Base-by-base conservation (phyloP, 2,797 vertebrate species). In the Ataeniobius toweri region DNA sequence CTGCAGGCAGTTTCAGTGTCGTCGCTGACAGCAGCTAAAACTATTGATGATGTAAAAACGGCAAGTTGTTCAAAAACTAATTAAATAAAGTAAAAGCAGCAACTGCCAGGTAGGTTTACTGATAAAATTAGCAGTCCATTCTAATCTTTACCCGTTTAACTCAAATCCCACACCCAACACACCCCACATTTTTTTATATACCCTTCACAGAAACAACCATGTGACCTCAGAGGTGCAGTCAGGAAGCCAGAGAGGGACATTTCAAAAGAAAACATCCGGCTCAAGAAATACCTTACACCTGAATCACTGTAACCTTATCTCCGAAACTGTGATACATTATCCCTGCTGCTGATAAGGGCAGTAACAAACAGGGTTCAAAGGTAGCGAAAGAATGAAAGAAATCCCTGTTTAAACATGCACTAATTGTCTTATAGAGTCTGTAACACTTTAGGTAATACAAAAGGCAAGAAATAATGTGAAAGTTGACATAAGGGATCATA, bases 231-330 rank as follows among this genome's bases (percentile, higher is more conserved):
- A 50, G 75, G 1, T 20, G 75, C 12, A 12, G 10, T 77, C 24
- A 71, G 63, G 0, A 63, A 69, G 73, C 74, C 71, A 63, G 55
- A 24, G 46, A 71, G 24, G 28, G 46, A 20, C 56, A 26, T 44
- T 22, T 0, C 6, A 12, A 4, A 41, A 68, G 51, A 18, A 73
- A 84, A 88, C 76, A 76, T 28, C 83, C 59, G 46, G 58, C 26
- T 10, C 5, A n/a, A 9, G 44, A 74, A 75, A 73, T 51, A n/a
- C 44, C 48, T 73, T 67, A 48, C 22, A 51, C 6, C 41, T 71
- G n/a, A 78, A 1, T 80, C 22, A 18, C 10, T 71, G 14, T 73
- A 73, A 73, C 72, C 67, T 88, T 86, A 86, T 89, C 88, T 53
- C 50, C 46, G 71, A 50, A 79, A 80, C 83, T 79, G 13, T 0